Conservation (phyloP, 2,113 vertebrate species). For the Lophius piscatorius region DNA sequence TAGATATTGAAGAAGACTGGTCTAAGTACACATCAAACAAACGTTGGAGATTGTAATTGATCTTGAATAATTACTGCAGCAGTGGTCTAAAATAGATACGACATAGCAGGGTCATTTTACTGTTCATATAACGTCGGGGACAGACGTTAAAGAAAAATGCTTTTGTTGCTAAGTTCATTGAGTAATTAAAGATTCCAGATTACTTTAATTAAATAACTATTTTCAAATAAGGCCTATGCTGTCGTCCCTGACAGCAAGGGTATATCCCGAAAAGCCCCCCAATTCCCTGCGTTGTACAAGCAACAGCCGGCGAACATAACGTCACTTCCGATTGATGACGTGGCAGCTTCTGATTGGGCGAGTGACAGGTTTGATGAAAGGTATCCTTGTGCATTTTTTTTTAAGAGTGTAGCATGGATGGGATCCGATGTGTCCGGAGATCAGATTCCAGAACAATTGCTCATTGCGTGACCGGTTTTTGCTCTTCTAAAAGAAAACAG, state of each 20-base stretch:
- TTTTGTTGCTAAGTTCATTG: neutral
- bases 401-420: no score
- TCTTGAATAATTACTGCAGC: conserved; percentile 17
- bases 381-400: no score
- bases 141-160: no score
- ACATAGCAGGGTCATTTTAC: conserved; percentile 13
- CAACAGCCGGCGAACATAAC: no score
- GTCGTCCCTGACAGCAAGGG: no score
- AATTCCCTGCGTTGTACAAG: no score
- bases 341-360: no score
- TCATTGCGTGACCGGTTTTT: conserved; percentile 26
- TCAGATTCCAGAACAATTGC: conserved; percentile 26
- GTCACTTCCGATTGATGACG: no score
- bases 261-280: no score
- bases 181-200: conserved; percentile 17
- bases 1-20: conserved; percentile 39
- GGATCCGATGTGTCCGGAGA: conserved; percentile 13
- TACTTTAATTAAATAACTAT: neutral
- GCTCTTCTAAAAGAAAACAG: conserved; percentile 8
- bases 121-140: no score
- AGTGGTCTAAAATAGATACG: conserved; percentile 16
- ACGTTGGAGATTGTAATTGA: conserved; percentile 26
- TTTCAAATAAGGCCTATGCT: conserved; percentile 29
- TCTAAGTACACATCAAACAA: conserved; percentile 7
- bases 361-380: no score